These are phyloP conservation scores for Pollenia labialis DNA, from an alignment of 2,888 invertebrate species.

Conservation along the genomic window DNA sequence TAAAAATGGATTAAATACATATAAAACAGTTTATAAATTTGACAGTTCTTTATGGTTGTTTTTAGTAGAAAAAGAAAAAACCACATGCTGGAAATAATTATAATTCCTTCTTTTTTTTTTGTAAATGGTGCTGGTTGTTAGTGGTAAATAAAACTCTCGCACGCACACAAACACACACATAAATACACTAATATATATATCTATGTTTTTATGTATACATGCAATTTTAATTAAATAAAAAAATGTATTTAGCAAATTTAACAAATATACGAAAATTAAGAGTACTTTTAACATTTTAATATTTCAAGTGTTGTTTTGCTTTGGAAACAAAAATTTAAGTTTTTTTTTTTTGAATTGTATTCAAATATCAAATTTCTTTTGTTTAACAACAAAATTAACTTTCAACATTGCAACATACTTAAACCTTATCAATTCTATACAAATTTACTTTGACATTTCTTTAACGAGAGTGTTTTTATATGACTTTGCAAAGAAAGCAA, in stretches of 20 bases:
- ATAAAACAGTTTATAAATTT: conserved; percentile 12
- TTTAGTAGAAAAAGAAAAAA: conserved; percentile 45
- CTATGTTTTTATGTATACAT: neutral
- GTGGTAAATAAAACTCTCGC: neutral
- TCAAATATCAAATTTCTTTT: neutral
- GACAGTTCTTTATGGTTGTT: conserved; percentile 55
- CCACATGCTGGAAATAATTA: conserved; percentile 63
- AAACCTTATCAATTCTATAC: conserved; percentile 36
- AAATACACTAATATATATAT: too few species aligned
- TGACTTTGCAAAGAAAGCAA: neutral
- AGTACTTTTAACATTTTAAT: neutral
- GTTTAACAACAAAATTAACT: conserved; percentile 1
- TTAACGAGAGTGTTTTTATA: conserved; percentile 26
- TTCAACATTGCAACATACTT: neutral
- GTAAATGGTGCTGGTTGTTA: neutral
- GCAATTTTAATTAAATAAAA: conserved; percentile 18
- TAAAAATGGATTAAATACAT: conserved; percentile 47
- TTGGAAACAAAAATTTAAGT: neutral
- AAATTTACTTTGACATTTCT: conserved; percentile 35
- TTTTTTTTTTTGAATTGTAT: conserved; percentile 1
- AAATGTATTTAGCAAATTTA: neutral
- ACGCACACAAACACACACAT: too few species aligned
- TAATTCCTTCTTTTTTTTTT: conserved; percentile 39
- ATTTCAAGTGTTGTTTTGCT: neutral
- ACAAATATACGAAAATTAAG: neutral